phyloP scores from a whole-genome alignment of 1,140 invertebrate species.

The Brachionus manjavacas region DNA sequence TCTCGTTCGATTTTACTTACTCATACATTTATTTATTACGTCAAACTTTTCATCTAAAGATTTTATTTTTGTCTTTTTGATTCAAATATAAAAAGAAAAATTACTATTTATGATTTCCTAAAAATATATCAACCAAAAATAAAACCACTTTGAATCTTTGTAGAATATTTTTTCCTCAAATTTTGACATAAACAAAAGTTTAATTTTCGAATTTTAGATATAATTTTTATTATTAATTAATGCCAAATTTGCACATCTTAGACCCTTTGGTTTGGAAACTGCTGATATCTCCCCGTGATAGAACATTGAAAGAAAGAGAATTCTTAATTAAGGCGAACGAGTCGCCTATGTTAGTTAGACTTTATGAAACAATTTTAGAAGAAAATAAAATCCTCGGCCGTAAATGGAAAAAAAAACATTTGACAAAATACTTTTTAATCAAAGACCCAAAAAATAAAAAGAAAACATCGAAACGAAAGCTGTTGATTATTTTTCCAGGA shows the following conservation, averaged over 20 bases:
- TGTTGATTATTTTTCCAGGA: conserved; percentile 37
- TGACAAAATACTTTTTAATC: background rate
- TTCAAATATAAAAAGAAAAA: background rate
- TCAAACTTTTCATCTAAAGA: background rate
- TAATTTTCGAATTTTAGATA: background rate
- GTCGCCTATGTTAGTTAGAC: background rate
- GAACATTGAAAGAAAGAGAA: conserved; percentile 1
- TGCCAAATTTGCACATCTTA: conserved; percentile 7
- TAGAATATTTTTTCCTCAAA: background rate
- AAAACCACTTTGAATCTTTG: background rate
- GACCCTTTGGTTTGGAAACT: conserved; percentile 15
- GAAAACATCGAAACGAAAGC: background rate
- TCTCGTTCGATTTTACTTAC: background rate
- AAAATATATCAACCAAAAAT: conserved; percentile 24
- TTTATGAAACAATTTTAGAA: background rate
- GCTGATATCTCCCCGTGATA: conserved; percentile 6
- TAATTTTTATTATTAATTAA: background rate
- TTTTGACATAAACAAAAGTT: background rate
- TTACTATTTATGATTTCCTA: background rate
- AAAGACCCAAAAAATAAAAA: background rate
- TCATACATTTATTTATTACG: background rate
- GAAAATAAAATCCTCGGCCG: background rate
- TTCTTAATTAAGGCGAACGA: background rate
- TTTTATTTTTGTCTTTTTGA: background rate
- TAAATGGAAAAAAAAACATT: conserved; percentile 21